Base-by-base conservation (phyloP, 2,797 vertebrate species). In the Melanotaenia pygmaea region DNA sequence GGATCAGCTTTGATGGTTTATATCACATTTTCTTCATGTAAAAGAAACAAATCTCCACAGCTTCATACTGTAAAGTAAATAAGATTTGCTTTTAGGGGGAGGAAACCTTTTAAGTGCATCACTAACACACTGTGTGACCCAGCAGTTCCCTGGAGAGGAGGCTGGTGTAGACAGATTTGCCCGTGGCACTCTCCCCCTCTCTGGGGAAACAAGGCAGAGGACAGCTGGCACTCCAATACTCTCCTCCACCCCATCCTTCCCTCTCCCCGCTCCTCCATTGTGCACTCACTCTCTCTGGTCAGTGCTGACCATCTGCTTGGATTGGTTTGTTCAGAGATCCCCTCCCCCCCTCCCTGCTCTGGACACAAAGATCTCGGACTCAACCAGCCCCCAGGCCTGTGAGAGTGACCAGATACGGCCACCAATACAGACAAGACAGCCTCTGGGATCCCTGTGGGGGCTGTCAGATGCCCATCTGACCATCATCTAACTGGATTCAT, bases 231-330 rank as follows among this genome's bases (percentile, higher is more conserved):
- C 84, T 86, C 80, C 58, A 45, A 50, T 72, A 59, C 75, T 76
- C 74, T 74, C 43, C 62, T 4, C 35, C 64, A 45, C 2, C 22
- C 13, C 28, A 6, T 5, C 32, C 6, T 34, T 7, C 12, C 61
- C 30, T 59, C 24, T 18, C 24, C 35, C 14, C 45, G 20, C 34
- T 38, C 34, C n/a, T 64, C 65, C 60, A 67, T 20, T 22, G 1
- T 80, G 58, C 10, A 20, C 68, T 37, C 50, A 22, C 64, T 40
- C 85, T 79, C 84, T 80, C 84, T 87, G 91, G 89, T 91, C 92
- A 91, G 82, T 80, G 78, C 59, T 89, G 89, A 92, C 94, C 94
- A 95, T 95, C 94, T 94, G 94, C 90, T 85, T 85, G 59, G 57
- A 76, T 57, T 61, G 58, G 72, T 76, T 76, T 81, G 59, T 71